Evolutionary conservation across 2,888 invertebrate genomes (phyloP).

Genomic region (Aphodius sticticus): DNA sequence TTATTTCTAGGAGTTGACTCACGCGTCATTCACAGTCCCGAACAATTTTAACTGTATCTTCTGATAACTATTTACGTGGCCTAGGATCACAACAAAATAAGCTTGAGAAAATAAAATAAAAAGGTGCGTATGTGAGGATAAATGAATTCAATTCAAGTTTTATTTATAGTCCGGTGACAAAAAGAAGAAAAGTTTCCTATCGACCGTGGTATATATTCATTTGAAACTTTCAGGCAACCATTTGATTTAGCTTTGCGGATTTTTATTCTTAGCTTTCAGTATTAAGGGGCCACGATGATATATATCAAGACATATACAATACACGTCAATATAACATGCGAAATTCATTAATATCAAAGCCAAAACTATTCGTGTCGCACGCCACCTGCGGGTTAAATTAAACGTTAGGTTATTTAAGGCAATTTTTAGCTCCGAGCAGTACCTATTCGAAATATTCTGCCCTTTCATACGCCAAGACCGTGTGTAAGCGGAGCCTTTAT

Average conservation of each 20-base stretch:
- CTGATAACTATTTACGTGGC: too few relatives aligned
- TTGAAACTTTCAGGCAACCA: background rate
- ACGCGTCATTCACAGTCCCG: too few relatives aligned
- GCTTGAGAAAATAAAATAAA: too few relatives aligned
- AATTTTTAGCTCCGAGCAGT: background rate
- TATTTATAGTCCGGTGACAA: too few relatives aligned
- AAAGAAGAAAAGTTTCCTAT: too few relatives aligned
- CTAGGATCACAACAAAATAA: too few relatives aligned
- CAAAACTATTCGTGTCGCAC: background rate
- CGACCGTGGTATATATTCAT: background rate
- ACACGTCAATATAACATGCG: background rate
- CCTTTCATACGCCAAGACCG: background rate
- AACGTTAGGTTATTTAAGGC: background rate
- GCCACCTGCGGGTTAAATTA: background rate
- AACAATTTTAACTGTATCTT: too few relatives aligned
- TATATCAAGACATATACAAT: slow-evolving; percentile 4
- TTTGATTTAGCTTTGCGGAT: background rate
- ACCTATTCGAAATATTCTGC: background rate
- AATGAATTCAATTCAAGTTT: too few relatives aligned
- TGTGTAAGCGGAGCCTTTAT: background rate
- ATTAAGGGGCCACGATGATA: background rate
- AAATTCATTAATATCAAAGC: background rate
- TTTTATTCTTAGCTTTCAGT: background rate
- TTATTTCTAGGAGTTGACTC: too few relatives aligned
- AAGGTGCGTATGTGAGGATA: too few relatives aligned